Evolutionary conservation across 2,797 vertebrate species (phyloP).

Genomic region (Cottoperca gobio): DNA sequence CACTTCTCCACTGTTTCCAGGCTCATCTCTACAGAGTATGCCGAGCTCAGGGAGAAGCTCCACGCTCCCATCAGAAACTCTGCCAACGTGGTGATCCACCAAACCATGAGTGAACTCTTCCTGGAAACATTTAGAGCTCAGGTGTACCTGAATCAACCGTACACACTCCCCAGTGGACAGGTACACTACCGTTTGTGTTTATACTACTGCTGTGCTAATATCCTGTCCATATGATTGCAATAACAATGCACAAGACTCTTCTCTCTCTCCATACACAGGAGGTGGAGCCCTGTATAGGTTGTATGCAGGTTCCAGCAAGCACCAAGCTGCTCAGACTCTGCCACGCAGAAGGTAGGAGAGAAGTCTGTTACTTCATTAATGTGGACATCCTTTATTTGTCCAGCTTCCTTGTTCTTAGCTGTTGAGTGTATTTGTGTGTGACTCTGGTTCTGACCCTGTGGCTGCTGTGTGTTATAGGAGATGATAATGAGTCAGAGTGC

Average conservation of each 20-base stretch:
- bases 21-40: slow-evolving; percentile 92
- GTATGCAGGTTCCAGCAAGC: slow-evolving; percentile 91
- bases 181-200: slow-evolving; percentile 70
- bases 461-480: slow-evolving; percentile 45
- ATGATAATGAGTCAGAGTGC: slow-evolving; percentile 81
- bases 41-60: slow-evolving; percentile 93
- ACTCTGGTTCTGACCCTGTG: neutral
- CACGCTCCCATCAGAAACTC: slow-evolving; percentile 90
- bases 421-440: neutral
- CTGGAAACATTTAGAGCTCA: slow-evolving; percentile 93
- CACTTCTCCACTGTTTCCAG: slow-evolving; percentile 68
- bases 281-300: slow-evolving; percentile 92
- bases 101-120: slow-evolving; percentile 94
- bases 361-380: too few relatives aligned
- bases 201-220: neutral
- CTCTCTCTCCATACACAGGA: slow-evolving; percentile 82
- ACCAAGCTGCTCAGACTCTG: slow-evolving; percentile 92
- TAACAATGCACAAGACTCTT: neutral
- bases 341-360: slow-evolving; percentile 73
- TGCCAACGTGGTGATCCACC: slow-evolving; percentile 92
- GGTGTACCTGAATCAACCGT: slow-evolving; percentile 88
- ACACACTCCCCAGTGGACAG: slow-evolving; percentile 87
- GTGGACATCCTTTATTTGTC: neutral
- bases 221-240: neutral
- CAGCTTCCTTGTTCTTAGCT: neutral